Conservation (phyloP, 2,797 vertebrate species). For the Paratrypauchen microcephalus region DNA sequence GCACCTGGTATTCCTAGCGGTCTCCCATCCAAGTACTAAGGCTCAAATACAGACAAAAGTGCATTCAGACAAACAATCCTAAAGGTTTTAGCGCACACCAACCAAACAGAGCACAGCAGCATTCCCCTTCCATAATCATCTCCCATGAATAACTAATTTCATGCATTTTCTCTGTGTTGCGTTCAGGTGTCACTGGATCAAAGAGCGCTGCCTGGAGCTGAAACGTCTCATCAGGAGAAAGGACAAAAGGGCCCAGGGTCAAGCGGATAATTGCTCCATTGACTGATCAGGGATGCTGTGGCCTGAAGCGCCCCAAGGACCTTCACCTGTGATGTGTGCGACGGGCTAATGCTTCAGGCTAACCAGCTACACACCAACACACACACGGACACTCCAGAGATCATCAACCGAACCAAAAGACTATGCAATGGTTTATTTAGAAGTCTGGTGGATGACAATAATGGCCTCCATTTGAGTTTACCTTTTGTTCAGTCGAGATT, state of each 20-base stretch:
- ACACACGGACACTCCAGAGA: not conserved
- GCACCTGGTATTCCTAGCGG: too few relatives aligned
- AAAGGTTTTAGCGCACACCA: not conserved
- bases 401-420: not conserved
- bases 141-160: not conserved
- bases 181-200: conserved; percentile 2
- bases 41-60: not conserved
- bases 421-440: not conserved
- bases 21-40: too few relatives aligned
- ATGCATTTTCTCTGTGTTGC: not conserved
- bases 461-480: too few relatives aligned
- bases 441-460: too few relatives aligned
- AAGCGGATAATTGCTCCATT: conserved; percentile 1
- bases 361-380: not conserved
- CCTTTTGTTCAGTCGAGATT: too few relatives aligned
- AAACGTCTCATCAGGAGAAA: conserved; percentile 3
- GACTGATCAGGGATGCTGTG: not conserved
- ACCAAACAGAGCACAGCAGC: not conserved
- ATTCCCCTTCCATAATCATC: not conserved
- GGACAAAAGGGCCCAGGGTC: conserved; percentile 12
- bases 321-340: not conserved
- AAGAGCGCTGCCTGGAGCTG: not conserved
- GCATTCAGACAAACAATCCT: not conserved
- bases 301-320: not conserved
- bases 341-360: not conserved